phyloP scores from a whole-genome alignment of 2,797 vertebrate species.

The Loris lydekkerianus region DNA sequence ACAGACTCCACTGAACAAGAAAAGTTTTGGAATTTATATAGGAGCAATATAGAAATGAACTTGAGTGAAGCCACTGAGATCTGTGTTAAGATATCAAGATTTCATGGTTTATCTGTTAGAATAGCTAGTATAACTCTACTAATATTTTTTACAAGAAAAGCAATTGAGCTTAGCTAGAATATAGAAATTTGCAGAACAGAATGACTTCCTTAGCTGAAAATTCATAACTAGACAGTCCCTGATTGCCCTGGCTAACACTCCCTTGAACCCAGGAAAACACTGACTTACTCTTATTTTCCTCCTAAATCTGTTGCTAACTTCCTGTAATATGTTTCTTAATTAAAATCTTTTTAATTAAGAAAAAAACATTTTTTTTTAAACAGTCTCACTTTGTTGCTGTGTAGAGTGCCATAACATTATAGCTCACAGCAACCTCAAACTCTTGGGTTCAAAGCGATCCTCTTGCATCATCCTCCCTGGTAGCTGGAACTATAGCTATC shows the following conservation, averaged over 20 bases:
- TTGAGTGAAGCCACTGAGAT: constrained; percentile 15
- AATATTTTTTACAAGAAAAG: constrained; percentile 6
- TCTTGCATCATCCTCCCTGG: too few species aligned
- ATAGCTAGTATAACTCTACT: constrained; percentile 10
- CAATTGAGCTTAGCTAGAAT: constrained; percentile 26
- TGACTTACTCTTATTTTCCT: neutral
- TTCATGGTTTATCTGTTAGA: constrained; percentile 33
- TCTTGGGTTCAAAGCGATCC: too few species aligned
- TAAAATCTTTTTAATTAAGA: neutral
- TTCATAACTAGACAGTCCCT: neutral
- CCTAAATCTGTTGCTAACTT: neutral
- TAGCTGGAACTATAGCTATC: too few species aligned
- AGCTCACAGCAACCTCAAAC: too few species aligned
- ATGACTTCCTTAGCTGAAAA: neutral
- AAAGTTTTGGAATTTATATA: constrained; percentile 19
- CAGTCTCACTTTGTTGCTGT: too few species aligned
- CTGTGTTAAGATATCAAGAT: constrained; percentile 47
- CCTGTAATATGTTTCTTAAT: neutral
- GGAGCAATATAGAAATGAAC: neutral
- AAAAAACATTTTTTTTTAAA: too few species aligned
- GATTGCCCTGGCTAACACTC: neutral
- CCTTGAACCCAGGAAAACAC: constrained; percentile 16
- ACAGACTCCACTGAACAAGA: neutral
- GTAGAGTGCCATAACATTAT: too few species aligned
- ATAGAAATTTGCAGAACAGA: neutral